Base-by-base conservation (phyloP, 2,113 vertebrate species). In the Heliornis fulica region DNA sequence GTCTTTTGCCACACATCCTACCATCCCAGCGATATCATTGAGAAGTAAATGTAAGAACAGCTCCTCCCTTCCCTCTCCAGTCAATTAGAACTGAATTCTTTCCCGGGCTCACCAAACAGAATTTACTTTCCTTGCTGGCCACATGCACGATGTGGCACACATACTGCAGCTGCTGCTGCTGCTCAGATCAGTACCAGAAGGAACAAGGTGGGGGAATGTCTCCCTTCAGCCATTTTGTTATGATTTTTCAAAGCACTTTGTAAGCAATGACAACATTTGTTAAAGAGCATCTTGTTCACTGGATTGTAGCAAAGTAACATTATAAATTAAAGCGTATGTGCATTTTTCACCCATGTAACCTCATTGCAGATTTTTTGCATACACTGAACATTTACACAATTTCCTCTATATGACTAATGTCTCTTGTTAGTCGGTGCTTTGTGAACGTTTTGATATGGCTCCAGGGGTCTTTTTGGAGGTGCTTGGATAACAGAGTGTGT, bases 111-210 rank as follows among this genome's bases (percentile, higher is more conserved):
- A 57, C 4, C 11, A 70, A 61, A 23, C 10, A 82, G 28, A 74
- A 70, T 74, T 57, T 32, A 25, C 3, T 53, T 56, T 46, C 70
- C 41, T 43, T 26, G 1, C 15, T 76, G 29, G 11, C 32, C 6
- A 1, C 26, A 13, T 11, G 11, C 5, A 8, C 9, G 17, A 6
- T 70, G 41, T 43, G 31, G 31, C 31, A 31, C 1, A 0, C 2
- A 31, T 7, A 9, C 4, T 22, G 4, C 9, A 41, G 29, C 26
- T 77, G 32, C 7, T 89, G 54, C 45, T 71, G 4, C 18, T 19
- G n/a, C 21, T 74, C 81, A 61, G 59, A 64, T 56, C 40, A 64
- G 29, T 40, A 38, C 43, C 31, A 87, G 40, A 81, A 56, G 7
- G 31, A 87, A 64, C 7, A 12, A 65, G 15, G 22, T 8, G 7